These are phyloP conservation scores for Atethmia centrago DNA, from an alignment of 2,888 invertebrate genomes.

Conservation along the genomic window DNA sequence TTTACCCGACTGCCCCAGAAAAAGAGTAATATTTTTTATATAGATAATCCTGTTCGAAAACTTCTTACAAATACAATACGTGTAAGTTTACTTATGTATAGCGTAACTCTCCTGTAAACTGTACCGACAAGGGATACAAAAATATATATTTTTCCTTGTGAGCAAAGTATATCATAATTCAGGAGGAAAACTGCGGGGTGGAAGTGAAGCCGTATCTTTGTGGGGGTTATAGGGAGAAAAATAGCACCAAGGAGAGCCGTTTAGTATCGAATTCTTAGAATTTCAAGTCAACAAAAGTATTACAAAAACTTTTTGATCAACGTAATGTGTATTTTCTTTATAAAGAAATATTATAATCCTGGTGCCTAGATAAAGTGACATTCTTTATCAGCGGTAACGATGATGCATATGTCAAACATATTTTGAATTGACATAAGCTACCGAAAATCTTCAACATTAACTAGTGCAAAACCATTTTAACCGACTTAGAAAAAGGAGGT, in stretches of 20 bases:
- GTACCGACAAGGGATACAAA: conserved; percentile 24
- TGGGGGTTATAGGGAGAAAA: not conserved
- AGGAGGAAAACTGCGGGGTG: conserved; percentile 37
- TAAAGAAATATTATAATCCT: not conserved
- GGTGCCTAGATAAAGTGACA: not conserved
- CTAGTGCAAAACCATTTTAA: not conserved
- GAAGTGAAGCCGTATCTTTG: conserved; percentile 22
- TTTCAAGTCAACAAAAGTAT: not conserved
- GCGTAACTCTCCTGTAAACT: conserved; percentile 11
- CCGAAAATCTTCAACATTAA: not conserved
- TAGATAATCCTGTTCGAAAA: conserved; percentile 29
- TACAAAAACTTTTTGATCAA: too few relatives aligned
- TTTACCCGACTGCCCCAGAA: too few relatives aligned
- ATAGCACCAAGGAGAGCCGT: conserved; percentile 20
- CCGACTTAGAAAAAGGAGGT: too few relatives aligned
- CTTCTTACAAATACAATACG: conserved; percentile 2
- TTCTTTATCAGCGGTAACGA: not conserved
- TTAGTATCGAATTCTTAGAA: not conserved
- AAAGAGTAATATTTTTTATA: too few relatives aligned
- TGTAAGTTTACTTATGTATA: not conserved
- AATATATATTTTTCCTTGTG: conserved; percentile 33
- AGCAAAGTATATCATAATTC: conserved; percentile 48
- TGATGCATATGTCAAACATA: not conserved
- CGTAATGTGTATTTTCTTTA: too few relatives aligned
- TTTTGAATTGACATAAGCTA: not conserved